Percentiles rank a stretch among this genome's conserved stretches.
Evolutionary conservation across 2,797 vertebrate genomes (phyloP).

Genomic region (Sciurus vulgaris): DNA sequence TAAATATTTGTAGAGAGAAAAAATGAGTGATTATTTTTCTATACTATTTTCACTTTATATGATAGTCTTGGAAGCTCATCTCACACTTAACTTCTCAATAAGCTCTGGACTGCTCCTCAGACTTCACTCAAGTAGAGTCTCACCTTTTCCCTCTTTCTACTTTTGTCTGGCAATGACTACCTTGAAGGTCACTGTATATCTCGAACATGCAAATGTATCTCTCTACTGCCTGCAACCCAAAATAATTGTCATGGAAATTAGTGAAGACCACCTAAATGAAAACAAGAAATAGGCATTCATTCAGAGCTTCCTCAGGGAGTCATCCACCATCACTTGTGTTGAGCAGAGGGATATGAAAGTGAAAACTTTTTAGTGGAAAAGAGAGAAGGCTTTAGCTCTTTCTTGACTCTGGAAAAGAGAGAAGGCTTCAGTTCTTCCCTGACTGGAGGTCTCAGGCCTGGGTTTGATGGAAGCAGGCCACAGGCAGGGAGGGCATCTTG

Average conservation of each 20-base stretch:
- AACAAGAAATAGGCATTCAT: not conserved
- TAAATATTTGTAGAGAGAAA: not conserved
- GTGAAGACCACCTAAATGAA: not conserved
- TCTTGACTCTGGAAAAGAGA: not conserved
- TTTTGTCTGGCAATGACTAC: too few species aligned
- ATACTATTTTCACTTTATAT: not conserved
- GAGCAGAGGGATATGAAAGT: not conserved
- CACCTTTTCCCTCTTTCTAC: not conserved
- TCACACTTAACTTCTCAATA: not conserved
- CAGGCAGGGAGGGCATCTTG: not conserved
- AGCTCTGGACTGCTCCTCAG: too few species aligned
- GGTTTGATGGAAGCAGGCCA: fast-evolving
- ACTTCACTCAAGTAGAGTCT: not conserved
- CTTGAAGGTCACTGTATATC: not conserved
- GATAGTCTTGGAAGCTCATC: not conserved
- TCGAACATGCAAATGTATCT: not conserved
- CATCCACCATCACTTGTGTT: not conserved
- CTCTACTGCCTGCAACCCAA: not conserved
- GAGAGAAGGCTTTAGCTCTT: not conserved
- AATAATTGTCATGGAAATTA: not conserved
- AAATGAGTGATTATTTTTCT: not conserved
- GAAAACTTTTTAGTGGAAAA: not conserved
- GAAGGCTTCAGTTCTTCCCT: not conserved
- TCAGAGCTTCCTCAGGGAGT: not conserved
- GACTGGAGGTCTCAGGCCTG: too few species aligned